Evolutionary conservation across 2,888 invertebrate species (phyloP), one percentile per base, ranked within the genome.

Genomic region (Dryococelus australis): DNA sequence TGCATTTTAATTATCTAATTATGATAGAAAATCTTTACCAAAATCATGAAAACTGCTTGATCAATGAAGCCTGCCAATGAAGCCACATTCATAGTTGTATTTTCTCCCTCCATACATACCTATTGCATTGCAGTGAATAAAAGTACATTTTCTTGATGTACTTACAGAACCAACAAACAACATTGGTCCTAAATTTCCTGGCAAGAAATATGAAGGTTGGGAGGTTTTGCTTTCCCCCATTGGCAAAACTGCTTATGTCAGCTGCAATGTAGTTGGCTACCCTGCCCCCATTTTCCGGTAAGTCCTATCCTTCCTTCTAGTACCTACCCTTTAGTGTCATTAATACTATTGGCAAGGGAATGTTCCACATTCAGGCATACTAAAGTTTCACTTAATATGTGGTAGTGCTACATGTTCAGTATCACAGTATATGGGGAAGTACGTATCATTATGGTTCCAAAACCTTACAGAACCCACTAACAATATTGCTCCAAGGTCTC

Each of bases 101-200:
- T n/a, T 20, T n/a, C 16, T n/a, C 10, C 65, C 16, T n/a, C n/a
- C 24, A 16, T 65, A 65, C 24, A 65, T 65, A n/a, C 8, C 65
- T 65, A n/a, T 65, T 65, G 8, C 65, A 24, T 24, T 65, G 0
- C 47, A 47, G 47, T 65, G 20, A 8, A 16, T 65, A n/a, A 65
- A 51, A n/a, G 65, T n/a, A 65, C 8, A 65, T 65, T 65, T 20
- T 20, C 65, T 65, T 65, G 65, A 65, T 65, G n/a, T 16, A 65
- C 65, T n/a, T 87, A 53, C 94, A 96, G 95, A 95, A 93, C 95
- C 95, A 86, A 95, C 95, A 86, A 95, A 94, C 93, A 95, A 95
- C 92, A 94, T 95, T 91, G 93, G 95, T 88, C 95, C 95, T 90
- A 93, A 93, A 89, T 91, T 92, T 28, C 90, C 93, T 78, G 93